phyloP scores from a whole-genome alignment of 2,888 invertebrate genomes.

The Habrosyne pyritoides region DNA sequence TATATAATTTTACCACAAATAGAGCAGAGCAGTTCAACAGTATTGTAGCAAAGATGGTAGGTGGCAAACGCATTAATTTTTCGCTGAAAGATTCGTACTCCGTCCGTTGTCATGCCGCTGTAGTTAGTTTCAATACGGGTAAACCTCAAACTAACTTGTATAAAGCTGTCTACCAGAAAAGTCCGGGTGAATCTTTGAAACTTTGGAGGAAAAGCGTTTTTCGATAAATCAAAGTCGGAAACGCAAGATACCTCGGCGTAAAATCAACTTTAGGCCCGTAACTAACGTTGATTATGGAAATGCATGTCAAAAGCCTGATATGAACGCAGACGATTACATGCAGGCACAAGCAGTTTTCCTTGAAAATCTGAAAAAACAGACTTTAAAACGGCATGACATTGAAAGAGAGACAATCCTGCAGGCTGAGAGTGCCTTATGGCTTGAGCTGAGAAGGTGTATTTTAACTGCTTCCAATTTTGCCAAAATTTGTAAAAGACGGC shows the following conservation, averaged over 20 bases:
- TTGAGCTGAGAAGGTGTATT: constrained; percentile 14
- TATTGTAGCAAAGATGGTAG: constrained; percentile 14
- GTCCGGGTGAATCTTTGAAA: constrained; percentile 4
- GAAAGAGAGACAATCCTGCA: constrained; percentile 17
- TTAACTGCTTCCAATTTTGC: constrained; percentile 24
- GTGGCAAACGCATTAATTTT: constrained; percentile 16
- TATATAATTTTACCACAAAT: constrained; percentile 9
- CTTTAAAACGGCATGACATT: constrained; percentile 9
- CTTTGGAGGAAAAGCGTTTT: too few species aligned
- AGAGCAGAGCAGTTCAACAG: constrained; percentile 9
- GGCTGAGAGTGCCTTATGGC: constrained; percentile 18
- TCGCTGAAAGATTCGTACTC: constrained; percentile 4
- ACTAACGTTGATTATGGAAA: constrained; percentile 14
- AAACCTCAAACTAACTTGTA: not conserved
- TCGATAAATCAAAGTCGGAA: constrained; percentile 9
- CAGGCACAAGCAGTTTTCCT: constrained; percentile 12
- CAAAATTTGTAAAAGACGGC: constrained; percentile 15
- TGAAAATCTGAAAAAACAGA: constrained; percentile 11
- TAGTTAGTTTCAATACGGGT: constrained; percentile 9
- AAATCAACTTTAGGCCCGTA: not conserved
- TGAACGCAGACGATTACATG: constrained; percentile 4
- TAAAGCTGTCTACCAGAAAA: too few species aligned
- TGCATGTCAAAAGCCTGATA: constrained; percentile 15
- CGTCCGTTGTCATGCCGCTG: constrained; percentile 10
- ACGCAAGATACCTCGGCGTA: too few species aligned